Conservation (phyloP, 1,140 invertebrate genomes). For the Oscheius sp. region DNA sequence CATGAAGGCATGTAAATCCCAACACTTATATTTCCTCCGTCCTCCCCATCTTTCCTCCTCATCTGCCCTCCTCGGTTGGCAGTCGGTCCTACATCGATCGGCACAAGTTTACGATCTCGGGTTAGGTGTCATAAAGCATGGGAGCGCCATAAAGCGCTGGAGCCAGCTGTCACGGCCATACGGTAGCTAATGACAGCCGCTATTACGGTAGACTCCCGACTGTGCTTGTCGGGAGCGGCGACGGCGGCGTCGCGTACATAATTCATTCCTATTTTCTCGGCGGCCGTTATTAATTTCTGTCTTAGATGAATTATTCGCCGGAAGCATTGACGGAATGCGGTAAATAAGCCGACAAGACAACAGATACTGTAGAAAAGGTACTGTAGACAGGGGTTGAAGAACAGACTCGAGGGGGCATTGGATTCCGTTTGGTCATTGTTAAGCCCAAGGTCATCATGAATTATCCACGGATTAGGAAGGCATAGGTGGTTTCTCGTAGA, state of each 20-base stretch:
- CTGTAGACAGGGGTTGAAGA: no score
- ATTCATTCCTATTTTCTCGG: not conserved
- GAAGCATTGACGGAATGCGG: not conserved
- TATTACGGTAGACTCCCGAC: slow-evolving; percentile 1
- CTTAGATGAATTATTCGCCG: not conserved
- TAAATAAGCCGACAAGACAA: not conserved
- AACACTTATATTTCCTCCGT: no score
- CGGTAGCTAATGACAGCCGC: not conserved
- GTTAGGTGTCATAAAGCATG: slow-evolving; percentile 13
- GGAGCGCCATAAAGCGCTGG: not conserved
- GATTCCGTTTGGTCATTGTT: no score
- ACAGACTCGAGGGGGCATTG: no score
- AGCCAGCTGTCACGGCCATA: slow-evolving; percentile 5
- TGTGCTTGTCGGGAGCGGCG: not conserved
- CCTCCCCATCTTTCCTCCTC: no score
- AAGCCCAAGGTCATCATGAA: no score
- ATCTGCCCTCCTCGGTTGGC: no score
- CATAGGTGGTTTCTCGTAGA: no score
- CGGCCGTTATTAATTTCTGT: not conserved
- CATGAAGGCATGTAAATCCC: no score
- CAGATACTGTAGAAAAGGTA: not conserved
- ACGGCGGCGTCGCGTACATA: not conserved
- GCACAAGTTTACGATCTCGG: slow-evolving; percentile 1
- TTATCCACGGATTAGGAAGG: no score
- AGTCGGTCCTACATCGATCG: slow-evolving; percentile 3